A percentile compares a stretch with the other conserved stretches of the same genome.
Evolutionary conservation across 2,113 vertebrate species (phyloP).

Genomic region (Epinephelus lanceolatus): DNA sequence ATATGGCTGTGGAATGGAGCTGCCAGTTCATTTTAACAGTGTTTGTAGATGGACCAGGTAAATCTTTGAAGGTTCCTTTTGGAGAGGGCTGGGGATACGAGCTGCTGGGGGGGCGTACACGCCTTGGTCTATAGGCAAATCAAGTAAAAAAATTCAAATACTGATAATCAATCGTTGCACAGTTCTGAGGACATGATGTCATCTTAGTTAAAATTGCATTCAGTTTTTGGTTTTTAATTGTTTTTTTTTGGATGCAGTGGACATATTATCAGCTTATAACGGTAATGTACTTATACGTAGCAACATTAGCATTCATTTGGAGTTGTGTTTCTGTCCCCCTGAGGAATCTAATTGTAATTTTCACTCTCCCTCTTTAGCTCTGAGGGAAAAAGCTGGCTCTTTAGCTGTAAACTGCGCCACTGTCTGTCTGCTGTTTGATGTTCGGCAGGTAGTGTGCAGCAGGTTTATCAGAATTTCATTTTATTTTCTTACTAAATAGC

Average conservation of each 20-base stretch:
- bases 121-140: background rate
- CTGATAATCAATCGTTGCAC: background rate
- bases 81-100: background rate
- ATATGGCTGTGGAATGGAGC: background rate
- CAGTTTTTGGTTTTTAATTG: background rate
- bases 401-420: background rate
- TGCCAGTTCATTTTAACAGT: background rate
- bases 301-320: background rate
- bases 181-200: no score
- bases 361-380: background rate
- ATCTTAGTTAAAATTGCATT: no score
- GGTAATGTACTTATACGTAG: background rate
- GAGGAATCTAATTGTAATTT: background rate
- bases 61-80: background rate
- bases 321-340: background rate
- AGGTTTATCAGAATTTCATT: background rate
- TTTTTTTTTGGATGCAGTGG: no score
- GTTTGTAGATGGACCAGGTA: background rate
- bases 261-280: background rate
- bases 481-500: background rate
- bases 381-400: background rate
- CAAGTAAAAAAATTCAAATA: background rate
- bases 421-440: background rate
- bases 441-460: background rate
- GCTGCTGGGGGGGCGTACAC: no score